phyloP scores from a whole-genome alignment of 2,797 vertebrate species.

The Sciaenops ocellatus region DNA sequence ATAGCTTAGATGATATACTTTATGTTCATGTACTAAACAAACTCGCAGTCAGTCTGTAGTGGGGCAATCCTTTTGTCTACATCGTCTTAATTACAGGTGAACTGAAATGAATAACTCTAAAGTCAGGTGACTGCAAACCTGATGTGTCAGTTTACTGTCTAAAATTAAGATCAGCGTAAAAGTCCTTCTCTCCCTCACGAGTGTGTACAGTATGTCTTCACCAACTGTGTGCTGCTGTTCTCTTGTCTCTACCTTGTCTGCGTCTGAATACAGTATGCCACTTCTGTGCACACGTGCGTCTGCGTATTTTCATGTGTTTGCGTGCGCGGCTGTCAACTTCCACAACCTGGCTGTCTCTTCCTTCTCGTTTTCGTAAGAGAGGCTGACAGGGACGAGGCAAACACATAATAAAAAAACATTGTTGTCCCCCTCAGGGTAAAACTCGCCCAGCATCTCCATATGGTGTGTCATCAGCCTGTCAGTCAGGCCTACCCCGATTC shows the following conservation, averaged over 20 bases:
- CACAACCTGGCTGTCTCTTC: constrained; percentile 75
- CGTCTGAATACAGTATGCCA: constrained; percentile 63
- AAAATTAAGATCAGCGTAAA: constrained; percentile 32
- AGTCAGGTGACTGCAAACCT: constrained; percentile 12
- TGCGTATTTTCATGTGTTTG: constrained; percentile 53
- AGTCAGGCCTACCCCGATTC: constrained; percentile 78
- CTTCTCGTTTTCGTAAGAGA: constrained; percentile 68
- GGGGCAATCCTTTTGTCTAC: not conserved
- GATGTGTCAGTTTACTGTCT: constrained; percentile 1
- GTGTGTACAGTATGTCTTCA: constrained; percentile 22
- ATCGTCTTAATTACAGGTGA: constrained; percentile 18
- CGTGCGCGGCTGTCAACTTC: constrained; percentile 59
- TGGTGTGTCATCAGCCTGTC: constrained; percentile 84
- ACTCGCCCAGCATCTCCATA: constrained; percentile 82
- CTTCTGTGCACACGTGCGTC: constrained; percentile 42
- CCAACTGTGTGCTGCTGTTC: constrained; percentile 48
- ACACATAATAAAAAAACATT: constrained; percentile 76
- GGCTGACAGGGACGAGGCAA: constrained; percentile 78
- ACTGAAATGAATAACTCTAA: not conserved
- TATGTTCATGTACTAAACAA: not conserved
- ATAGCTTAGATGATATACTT: not conserved
- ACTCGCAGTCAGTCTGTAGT: not conserved
- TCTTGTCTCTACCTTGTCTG: constrained; percentile 73
- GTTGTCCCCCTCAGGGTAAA: constrained; percentile 81
- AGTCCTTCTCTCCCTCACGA: constrained; percentile 8